phyloP scores from a whole-genome alignment of 1,140 invertebrate genomes.

The Cherax quadricarinatus region DNA sequence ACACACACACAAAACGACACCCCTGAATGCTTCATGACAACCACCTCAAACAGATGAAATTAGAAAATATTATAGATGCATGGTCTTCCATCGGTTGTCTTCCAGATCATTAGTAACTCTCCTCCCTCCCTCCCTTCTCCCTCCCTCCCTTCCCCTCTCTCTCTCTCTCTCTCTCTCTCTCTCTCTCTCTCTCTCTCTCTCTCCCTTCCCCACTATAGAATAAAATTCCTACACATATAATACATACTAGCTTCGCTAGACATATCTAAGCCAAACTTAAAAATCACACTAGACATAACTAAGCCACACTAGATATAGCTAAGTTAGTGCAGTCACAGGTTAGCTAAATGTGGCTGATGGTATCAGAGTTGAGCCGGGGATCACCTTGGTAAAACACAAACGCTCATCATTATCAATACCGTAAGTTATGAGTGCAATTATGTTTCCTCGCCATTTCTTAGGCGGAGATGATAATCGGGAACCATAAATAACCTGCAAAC shows the following conservation, averaged over 20 bases:
- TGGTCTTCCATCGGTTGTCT: background rate
- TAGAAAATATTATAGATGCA: background rate
- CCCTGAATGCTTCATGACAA: background rate
- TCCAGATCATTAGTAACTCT: background rate
- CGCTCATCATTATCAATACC: conserved; percentile 31
- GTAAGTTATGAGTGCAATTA: conserved; percentile 29
- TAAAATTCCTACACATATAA: too few species aligned
- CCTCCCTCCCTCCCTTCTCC: background rate
- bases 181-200: background rate
- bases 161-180: background rate
- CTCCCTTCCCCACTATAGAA: background rate
- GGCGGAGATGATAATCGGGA: conserved; percentile 17
- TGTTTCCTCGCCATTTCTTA: conserved; percentile 29
- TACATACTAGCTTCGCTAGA: too few species aligned
- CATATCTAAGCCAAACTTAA: too few species aligned
- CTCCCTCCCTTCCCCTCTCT: background rate
- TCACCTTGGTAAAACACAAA: background rate
- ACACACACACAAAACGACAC: background rate
- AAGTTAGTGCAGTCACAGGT: too few species aligned
- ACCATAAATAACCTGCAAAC: conserved; percentile 15
- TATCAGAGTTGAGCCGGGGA: background rate
- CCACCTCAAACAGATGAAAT: background rate
- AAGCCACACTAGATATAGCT: too few species aligned
- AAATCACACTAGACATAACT: too few species aligned
- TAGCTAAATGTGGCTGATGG: too few species aligned